phyloP scores from a whole-genome alignment of 2,888 invertebrate species.

The Agrotis exclamationis region DNA sequence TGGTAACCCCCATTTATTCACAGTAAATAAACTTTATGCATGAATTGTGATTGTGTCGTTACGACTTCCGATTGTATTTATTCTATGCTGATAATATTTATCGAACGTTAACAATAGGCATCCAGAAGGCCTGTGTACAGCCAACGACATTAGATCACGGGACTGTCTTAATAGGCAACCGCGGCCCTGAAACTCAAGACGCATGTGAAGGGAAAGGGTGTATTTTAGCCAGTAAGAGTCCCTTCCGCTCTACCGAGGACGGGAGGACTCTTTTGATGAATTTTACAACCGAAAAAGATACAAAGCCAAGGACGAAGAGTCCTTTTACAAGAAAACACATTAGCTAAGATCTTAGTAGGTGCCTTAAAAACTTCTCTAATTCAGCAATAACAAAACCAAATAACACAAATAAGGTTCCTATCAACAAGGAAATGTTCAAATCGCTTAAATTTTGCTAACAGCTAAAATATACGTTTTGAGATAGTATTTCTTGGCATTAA shows the following conservation, averaged over 20 bases:
- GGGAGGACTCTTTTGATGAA: too few species aligned
- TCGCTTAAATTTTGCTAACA: slow-evolving; percentile 66
- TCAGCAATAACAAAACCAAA: slow-evolving; percentile 43
- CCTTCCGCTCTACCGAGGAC: too few species aligned
- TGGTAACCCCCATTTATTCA: too few species aligned
- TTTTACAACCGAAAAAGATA: not conserved
- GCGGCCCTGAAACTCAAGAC: too few species aligned
- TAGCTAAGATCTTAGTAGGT: not conserved
- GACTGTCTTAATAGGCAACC: not conserved
- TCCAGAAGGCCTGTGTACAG: too few species aligned
- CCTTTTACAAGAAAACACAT: slow-evolving; percentile 5
- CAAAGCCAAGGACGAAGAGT: too few species aligned
- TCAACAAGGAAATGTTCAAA: slow-evolving; percentile 55
- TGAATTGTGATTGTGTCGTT: slow-evolving; percentile 4
- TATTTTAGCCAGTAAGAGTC: too few species aligned
- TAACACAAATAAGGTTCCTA: slow-evolving; percentile 42
- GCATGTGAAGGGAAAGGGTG: too few species aligned
- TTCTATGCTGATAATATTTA: too few species aligned
- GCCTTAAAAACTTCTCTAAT: slow-evolving; percentile 22
- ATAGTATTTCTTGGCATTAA: slow-evolving; percentile 65
- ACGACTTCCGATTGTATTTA: not conserved
- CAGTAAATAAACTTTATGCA: not conserved
- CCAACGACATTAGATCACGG: too few species aligned
- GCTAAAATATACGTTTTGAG: slow-evolving; percentile 62
- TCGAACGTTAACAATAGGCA: too few species aligned